Base-by-base conservation (phyloP, 2,888 invertebrate genomes). In the Heliconius charithonia region DNA sequence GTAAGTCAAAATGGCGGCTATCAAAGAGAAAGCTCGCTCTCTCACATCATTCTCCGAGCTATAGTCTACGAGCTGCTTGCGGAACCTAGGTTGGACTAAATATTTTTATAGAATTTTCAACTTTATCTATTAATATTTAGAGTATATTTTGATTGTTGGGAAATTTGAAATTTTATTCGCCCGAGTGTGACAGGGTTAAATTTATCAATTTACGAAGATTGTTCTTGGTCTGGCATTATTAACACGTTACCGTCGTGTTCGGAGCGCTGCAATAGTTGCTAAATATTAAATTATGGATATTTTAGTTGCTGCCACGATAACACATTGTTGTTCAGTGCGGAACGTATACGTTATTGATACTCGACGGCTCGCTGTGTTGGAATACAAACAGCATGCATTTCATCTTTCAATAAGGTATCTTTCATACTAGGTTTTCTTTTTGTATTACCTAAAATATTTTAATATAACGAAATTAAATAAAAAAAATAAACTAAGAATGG, bases 1-100 rank as follows among this genome's bases (percentile, higher is more conserved):
- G 92, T 93, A 94, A 92, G 89, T 94, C 92, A 94, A 93, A 94
- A 93, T 92, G 91, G 93, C 94, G 94, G 93, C 87, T 93, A 93
- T 93, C 93, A 93, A 93, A 94, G 93, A 91, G 94, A 94, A 93
- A 94, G 93, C 92, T 89, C 83, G 89, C 88, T 85, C 91, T 92
- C 93, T 92, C 94, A 92, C 93, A 93, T 93, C 92, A 93, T 92
- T 92, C 92, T 92, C 92, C 91, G 89, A 90, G 91, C 90, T 89
- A 86, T 90, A 87, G 87, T 89, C 91, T 91, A 89, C 89, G 89
- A 85, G 85, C 86, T 85, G 85, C 88, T 90, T 86, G 88, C 87
- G 85, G 89, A 90, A 90, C 87, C 84, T 83, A 87, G 85, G 86
- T 85, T 87, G 87, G 84, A 84, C 84, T 56, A 51, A 83, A 84